Evolutionary conservation across 2,888 invertebrate genomes (phyloP).

Genomic region (Cordylochernes scorpioides): DNA sequence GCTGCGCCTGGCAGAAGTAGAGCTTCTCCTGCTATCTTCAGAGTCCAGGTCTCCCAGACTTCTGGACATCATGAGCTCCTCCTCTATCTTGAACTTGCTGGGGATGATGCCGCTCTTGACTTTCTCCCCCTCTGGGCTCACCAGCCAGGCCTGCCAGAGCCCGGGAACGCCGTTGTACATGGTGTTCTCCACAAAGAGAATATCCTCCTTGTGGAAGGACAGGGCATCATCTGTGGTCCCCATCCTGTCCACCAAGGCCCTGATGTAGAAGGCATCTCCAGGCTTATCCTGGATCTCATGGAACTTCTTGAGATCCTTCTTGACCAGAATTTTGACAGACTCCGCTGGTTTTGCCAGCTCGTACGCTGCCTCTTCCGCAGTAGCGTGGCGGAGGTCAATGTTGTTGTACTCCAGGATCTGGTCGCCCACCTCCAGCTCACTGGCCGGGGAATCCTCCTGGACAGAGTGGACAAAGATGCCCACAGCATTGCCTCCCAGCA

Average conservation of each 20-base stretch:
- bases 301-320: slow-evolving; percentile 47
- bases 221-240: slow-evolving; percentile 39
- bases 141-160: slow-evolving; percentile 71
- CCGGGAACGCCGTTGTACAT: slow-evolving; percentile 47
- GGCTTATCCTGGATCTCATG: slow-evolving; percentile 80
- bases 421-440: slow-evolving; percentile 42
- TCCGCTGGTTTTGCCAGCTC: slow-evolving; percentile 78
- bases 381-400: slow-evolving; percentile 57
- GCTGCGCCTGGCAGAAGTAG: slow-evolving; percentile 57
- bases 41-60: slow-evolving; percentile 47
- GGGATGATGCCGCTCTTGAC: slow-evolving; percentile 81
- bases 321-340: slow-evolving; percentile 51
- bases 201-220: slow-evolving; percentile 67
- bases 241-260: slow-evolving; percentile 56
- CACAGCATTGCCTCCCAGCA: slow-evolving; percentile 81
- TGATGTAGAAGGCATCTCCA: slow-evolving; percentile 80
- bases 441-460: slow-evolving; percentile 55
- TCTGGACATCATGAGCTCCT: slow-evolving; percentile 47
- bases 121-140: slow-evolving; percentile 63
- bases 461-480: slow-evolving; percentile 86
- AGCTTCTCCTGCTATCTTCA: slow-evolving; percentile 34
- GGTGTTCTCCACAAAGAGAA: slow-evolving; percentile 82
- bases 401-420: slow-evolving; percentile 85
- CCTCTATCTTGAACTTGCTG: slow-evolving; percentile 89
- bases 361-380: slow-evolving; percentile 77